These are phyloP conservation scores for Gymnoscopelus microlampas DNA, from an alignment of 2,797 vertebrate species.

Conservation along the genomic window DNA sequence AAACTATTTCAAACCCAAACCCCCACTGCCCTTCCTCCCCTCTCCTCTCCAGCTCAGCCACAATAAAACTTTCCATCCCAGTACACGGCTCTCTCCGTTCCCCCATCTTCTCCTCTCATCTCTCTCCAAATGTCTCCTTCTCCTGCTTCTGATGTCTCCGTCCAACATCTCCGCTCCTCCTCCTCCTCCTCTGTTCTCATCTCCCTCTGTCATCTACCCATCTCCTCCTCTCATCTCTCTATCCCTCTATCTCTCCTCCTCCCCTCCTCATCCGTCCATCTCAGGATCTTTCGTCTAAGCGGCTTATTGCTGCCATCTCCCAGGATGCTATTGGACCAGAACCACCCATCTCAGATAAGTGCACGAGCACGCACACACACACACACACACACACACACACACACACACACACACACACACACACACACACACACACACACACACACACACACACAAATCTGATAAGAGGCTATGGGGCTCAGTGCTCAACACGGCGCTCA, in stretches of 20 bases:
- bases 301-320: conserved; percentile 79
- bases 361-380: conserved; percentile 52
- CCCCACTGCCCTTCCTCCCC: conserved; percentile 23
- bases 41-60: conserved; percentile 53
- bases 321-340: conserved; percentile 80
- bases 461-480: conserved; percentile 77
- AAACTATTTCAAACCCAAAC: conserved; percentile 62
- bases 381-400: conserved; percentile 28
- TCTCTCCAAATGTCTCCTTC: conserved; percentile 66
- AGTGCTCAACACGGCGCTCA: conserved; percentile 68
- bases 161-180: conserved; percentile 63
- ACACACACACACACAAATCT: conserved; percentile 52
- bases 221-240: conserved; percentile 69
- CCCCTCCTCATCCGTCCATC: conserved; percentile 68
- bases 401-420: conserved; percentile 40
- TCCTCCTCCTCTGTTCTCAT: conserved; percentile 46
- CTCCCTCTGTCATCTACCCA: conserved; percentile 50
- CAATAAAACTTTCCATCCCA: conserved; percentile 57
- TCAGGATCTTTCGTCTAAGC: conserved; percentile 75
- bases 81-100: conserved; percentile 28
- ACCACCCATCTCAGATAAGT: conserved; percentile 85
- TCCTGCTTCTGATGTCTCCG: conserved; percentile 48
- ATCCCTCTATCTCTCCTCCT: conserved; percentile 50
- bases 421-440: background rate
- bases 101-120: conserved; percentile 42